A percentile compares a stretch with the other conserved stretches of the same genome.
Conservation (phyloP, 92 coral and sea anemone species). For the Phenganax marumi region DNA sequence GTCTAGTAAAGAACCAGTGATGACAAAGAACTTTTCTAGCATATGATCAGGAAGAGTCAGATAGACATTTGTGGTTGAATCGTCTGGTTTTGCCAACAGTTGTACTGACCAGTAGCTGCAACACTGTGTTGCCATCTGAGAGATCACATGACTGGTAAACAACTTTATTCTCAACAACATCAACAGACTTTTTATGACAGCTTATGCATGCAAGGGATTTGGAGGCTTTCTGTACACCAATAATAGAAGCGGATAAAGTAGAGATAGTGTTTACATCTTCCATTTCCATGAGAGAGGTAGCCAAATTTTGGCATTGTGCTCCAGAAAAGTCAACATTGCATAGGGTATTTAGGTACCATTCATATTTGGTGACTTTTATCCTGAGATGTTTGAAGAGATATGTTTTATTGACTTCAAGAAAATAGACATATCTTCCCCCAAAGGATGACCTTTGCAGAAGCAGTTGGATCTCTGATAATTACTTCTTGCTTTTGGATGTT, state of each 20-base stretch:
- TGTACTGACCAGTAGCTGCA: slow-evolving; percentile 1
- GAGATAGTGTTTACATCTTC: slow-evolving; percentile 34
- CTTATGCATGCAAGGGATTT: too few relatives aligned
- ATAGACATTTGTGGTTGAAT: not conserved
- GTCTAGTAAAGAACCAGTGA: not conserved
- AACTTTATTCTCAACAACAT: slow-evolving; percentile 11
- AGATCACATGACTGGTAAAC: slow-evolving; percentile 24
- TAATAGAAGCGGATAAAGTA: not conserved
- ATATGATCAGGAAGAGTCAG: not conserved
- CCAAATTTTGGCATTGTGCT: not conserved
- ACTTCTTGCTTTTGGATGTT: too few relatives aligned
- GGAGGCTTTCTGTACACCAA: slow-evolving; percentile 15
- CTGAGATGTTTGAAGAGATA: not conserved
- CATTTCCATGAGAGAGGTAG: not conserved
- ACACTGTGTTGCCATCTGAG: slow-evolving; percentile 6
- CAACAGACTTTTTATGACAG: slow-evolving; percentile 19
- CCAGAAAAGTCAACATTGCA: not conserved
- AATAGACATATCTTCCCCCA: not conserved
- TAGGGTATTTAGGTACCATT: not conserved
- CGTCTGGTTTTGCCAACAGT: not conserved
- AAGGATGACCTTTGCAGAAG: not conserved
- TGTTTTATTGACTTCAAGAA: not conserved
- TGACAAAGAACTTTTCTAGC: slow-evolving; percentile 6
- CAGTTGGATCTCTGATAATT: slow-evolving; percentile 36
- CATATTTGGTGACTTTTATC: not conserved